Percentiles rank a stretch among this genome's conserved stretches.
phyloP scores from a whole-genome alignment of 2,113 vertebrate species.

The Ursus arctos region DNA sequence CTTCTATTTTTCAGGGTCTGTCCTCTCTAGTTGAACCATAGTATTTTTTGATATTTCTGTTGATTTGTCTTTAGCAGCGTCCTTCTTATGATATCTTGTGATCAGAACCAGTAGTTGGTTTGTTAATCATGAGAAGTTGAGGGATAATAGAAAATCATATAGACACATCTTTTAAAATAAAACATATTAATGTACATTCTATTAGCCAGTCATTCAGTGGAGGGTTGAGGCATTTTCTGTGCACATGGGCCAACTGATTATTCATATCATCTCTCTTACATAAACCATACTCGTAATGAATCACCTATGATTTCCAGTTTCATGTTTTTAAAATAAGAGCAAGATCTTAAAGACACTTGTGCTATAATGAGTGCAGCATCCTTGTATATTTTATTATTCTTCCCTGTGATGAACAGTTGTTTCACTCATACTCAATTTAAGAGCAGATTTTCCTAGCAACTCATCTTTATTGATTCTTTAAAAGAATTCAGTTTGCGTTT shows the following conservation, averaged over 20 bases:
- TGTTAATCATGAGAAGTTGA: background rate
- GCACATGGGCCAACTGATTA: constrained; percentile 1
- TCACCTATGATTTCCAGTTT: constrained; percentile 35
- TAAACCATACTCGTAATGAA: constrained; percentile 30
- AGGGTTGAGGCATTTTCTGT: constrained; percentile 23
- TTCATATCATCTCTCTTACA: constrained; percentile 3
- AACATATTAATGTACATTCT: background rate
- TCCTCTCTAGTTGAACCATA: background rate
- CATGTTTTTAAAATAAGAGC: background rate
- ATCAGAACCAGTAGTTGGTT: background rate
- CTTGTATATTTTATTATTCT: constrained; percentile 16
- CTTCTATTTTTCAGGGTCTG: constrained; percentile 21
- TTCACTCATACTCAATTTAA: background rate
- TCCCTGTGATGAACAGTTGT: background rate
- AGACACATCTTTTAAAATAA: constrained; percentile 41
- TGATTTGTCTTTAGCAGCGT: background rate
- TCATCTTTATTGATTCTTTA: background rate
- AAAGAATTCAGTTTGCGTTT: background rate
- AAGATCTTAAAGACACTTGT: constrained; percentile 20
- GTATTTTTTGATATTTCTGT: background rate
- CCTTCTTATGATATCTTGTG: background rate
- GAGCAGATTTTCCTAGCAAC: background rate
- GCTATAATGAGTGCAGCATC: background rate
- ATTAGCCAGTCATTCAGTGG: background rate
- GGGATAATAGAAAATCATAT: background rate